These are phyloP conservation scores for Trachemys scripta DNA, from an alignment of 2,113 vertebrate species.

Conservation along the genomic window DNA sequence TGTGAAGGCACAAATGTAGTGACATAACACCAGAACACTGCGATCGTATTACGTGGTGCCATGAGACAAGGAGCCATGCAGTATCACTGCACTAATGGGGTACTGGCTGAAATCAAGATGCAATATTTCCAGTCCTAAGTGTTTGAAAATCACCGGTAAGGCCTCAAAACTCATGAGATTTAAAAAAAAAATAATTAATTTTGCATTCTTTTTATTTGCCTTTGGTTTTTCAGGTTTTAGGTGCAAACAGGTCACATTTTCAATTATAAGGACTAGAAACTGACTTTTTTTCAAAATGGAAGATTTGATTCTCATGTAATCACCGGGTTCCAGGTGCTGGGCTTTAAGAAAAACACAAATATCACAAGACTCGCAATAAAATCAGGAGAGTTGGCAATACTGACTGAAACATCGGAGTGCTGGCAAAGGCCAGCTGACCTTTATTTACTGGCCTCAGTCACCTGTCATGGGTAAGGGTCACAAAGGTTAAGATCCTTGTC, in stretches of 20 bases:
- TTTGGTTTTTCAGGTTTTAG: conserved; percentile 12
- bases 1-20: background rate
- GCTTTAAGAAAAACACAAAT: conserved; percentile 17
- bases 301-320: background rate
- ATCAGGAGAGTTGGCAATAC: background rate
- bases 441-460: background rate
- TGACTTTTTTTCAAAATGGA: background rate
- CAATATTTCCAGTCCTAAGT: background rate
- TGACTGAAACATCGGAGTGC: background rate
- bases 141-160: background rate
- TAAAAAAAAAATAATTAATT: background rate
- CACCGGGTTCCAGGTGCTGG: background rate
- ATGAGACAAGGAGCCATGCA: background rate
- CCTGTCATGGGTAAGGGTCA: conserved; percentile 1
- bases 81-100: background rate
- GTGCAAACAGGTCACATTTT: conserved; percentile 1
- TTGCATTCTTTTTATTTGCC: background rate
- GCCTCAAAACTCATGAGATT: background rate
- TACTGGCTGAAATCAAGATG: background rate
- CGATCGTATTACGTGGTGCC: background rate
- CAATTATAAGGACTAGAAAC: background rate
- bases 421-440: background rate
- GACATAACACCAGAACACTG: background rate
- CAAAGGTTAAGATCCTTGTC: conserved; percentile 14
- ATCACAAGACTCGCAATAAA: conserved; percentile 12